Evolutionary conservation across 2,888 invertebrate species (phyloP).

Genomic region (Mystacides longicornis): DNA sequence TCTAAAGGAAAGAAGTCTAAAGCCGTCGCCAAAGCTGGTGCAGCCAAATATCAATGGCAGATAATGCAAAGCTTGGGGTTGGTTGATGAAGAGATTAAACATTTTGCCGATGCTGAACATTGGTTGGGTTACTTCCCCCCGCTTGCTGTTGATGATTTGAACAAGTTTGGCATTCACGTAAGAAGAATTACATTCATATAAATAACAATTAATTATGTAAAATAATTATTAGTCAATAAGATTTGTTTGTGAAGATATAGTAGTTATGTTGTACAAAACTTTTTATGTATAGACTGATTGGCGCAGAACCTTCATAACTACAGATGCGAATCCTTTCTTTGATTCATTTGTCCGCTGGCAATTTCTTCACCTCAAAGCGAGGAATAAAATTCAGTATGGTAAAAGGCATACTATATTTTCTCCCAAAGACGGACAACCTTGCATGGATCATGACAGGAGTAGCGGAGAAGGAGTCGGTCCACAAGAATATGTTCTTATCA

Average conservation of each 20-base stretch:
- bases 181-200: conserved; percentile 30
- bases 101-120: conserved; percentile 82
- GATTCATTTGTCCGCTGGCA: conserved; percentile 99
- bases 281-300: conserved; percentile 76
- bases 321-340: conserved; percentile 94
- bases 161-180: conserved; percentile 85
- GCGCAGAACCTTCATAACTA: conserved; percentile 97
- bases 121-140: conserved; percentile 99
- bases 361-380: conserved; percentile 74
- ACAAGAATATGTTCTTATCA: conserved; percentile 95
- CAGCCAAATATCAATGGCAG: conserved; percentile 95
- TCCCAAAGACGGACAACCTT: conserved; percentile 94
- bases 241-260: not conserved
- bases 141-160: conserved; percentile 76
- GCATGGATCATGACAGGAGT: conserved; percentile 98
- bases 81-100: conserved; percentile 80
- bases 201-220: not conserved
- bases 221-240: not conserved
- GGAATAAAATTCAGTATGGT: conserved; percentile 91
- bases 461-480: conserved; percentile 96
- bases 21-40: conserved; percentile 83
- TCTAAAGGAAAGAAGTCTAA: conserved; percentile 95
- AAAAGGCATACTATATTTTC: conserved; percentile 96
- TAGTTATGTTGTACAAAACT: not conserved
- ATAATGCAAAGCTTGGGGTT: conserved; percentile 94